Base-by-base conservation (phyloP, 2,797 vertebrate species). In the Lutjanus campechanus region DNA sequence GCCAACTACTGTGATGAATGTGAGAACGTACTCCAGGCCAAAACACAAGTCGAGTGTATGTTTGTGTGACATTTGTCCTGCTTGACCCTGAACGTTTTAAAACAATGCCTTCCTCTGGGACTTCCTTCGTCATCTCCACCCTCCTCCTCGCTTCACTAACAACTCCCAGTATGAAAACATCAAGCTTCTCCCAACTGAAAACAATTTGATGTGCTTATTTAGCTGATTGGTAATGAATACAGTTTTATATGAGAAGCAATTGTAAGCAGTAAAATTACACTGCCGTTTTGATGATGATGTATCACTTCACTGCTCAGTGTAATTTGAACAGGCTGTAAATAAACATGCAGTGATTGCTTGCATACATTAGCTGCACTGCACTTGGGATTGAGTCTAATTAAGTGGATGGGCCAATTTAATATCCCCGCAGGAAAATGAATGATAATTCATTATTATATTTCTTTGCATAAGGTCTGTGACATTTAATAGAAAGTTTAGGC, bases 311-410 rank as follows among this genome's bases (percentile, higher is more conserved):
- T 74, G 68, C 82, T 83, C 72, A 41, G 0, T 56, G 72, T 78
- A 81, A 88, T 88, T 85, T 72, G 29, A 84, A 75, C 36, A 76
- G 81, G 44, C 56, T 50, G 76, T 78, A 83, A 84, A 86, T 85
- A 84, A 89, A 88, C 83, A 83, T 50, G 58, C 73, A 67, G 62
- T 76, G 81, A 87, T 80, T 88, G 85, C 75, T 84, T 77, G 81
- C 83, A 90, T 78, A 73, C 77, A 89, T 91, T 74, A 84, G 64
- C 80, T 64, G 65, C 55, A 65, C 60, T 49, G 22, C 71, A 73
- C 51, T 70, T 47, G 22, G 73, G 71, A 85, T 22, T 65, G 56
- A 68, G 54, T 81, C 56, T 84, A 90, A 91, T 89, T 85, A 90
- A 81, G 64, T 64, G 70, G 63, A 84, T 76, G 63, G 78, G 77